A percentile compares a stretch with the other conserved stretches of the same genome.
These are phyloP conservation scores for Drosophila funebris DNA, from an alignment of 1,140 invertebrate genomes.

Conservation along the genomic window DNA sequence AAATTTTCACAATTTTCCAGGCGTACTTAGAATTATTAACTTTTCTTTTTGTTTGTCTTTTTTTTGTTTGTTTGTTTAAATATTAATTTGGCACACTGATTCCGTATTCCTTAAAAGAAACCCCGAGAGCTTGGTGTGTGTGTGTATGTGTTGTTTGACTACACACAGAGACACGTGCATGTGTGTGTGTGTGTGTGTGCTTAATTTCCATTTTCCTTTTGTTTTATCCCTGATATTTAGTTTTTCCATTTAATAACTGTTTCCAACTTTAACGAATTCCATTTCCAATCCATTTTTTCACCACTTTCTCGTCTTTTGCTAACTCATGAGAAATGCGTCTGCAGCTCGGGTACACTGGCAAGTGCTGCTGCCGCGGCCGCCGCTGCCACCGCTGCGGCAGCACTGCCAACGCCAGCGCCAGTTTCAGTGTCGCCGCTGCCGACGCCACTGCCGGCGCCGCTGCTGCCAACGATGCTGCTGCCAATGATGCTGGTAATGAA, in stretches of 20 bases:
- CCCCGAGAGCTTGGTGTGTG: slow-evolving; percentile 76
- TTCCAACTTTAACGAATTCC: slow-evolving; percentile 47
- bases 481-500: slow-evolving; percentile 42
- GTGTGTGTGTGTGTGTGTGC: slow-evolving; percentile 39
- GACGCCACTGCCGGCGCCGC: slow-evolving; percentile 18
- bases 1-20: slow-evolving; percentile 48
- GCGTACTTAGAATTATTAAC: slow-evolving; percentile 57
- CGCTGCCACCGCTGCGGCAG: slow-evolving; percentile 39
- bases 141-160: slow-evolving; percentile 16
- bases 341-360: slow-evolving; percentile 61
- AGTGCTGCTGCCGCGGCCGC: slow-evolving; percentile 62
- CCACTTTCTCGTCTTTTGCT: background rate
- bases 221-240: slow-evolving; percentile 70
- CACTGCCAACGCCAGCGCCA: slow-evolving; percentile 8
- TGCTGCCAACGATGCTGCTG: slow-evolving; percentile 32
- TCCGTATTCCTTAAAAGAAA: slow-evolving; percentile 70
- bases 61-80: slow-evolving; percentile 39
- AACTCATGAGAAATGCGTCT: slow-evolving; percentile 75
- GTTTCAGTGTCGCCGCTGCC: slow-evolving; percentile 12
- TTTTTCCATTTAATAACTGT: slow-evolving; percentile 57
- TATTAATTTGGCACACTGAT: slow-evolving; percentile 81
- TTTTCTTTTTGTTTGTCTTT: slow-evolving; percentile 38
- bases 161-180: background rate
- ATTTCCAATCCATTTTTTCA: slow-evolving; percentile 11
- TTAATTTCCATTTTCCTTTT: slow-evolving; percentile 27